Conservation (phyloP, 1,140 invertebrate species). For the Hetaerina americana region DNA sequence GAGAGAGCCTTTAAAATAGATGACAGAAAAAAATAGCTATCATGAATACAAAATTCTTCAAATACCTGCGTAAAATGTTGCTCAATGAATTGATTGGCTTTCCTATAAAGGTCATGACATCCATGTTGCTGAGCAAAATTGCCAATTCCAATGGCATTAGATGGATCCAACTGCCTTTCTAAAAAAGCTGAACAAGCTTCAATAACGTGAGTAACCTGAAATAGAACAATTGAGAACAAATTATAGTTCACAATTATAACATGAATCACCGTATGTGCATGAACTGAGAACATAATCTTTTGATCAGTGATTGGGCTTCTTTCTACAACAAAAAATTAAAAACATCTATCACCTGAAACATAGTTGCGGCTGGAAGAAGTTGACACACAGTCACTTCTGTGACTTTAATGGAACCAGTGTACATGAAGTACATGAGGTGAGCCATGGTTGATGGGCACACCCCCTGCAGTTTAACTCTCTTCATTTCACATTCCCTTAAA, state of each 20-base stretch:
- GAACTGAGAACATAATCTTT: too few species aligned
- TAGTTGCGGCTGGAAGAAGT: constrained; percentile 77
- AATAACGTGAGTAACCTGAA: constrained; percentile 71
- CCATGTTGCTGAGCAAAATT: constrained; percentile 85
- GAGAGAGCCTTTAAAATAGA: too few species aligned
- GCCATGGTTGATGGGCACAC: constrained; percentile 76
- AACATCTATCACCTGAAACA: constrained; percentile 84
- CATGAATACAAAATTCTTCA: too few species aligned
- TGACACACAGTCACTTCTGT: constrained; percentile 86
- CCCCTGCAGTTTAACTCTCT: constrained; percentile 68
- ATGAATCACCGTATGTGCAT: too few species aligned
- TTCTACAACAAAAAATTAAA: too few species aligned
- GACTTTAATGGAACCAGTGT: constrained; percentile 74
- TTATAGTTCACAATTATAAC: too few species aligned
- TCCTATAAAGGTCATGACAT: constrained; percentile 65
- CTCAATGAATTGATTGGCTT: constrained; percentile 80
- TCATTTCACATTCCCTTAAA: constrained; percentile 75
- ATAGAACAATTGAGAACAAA: constrained; percentile 19
- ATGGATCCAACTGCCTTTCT: constrained; percentile 80
- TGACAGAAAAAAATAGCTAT: too few species aligned
- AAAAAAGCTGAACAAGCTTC: constrained; percentile 82
- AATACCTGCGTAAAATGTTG: constrained; percentile 74
- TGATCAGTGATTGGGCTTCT: too few species aligned
- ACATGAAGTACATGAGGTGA: constrained; percentile 77
- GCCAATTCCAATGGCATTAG: constrained; percentile 84